Conservation (phyloP, 2,797 vertebrate genomes). For the Epinephelus malabaricus region DNA sequence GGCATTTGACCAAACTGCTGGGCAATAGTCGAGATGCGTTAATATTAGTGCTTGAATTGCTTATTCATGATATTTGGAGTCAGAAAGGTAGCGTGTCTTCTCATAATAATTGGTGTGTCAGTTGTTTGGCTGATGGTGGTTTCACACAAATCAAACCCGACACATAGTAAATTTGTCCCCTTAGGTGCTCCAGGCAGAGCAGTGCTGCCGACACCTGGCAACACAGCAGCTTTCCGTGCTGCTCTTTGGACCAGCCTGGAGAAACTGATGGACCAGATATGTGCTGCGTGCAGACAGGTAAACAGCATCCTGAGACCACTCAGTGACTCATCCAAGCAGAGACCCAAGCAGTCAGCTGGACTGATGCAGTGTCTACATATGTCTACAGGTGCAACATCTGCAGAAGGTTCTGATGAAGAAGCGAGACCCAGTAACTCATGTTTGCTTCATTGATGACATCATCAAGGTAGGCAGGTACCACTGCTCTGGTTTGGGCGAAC, state of each 20-base stretch:
- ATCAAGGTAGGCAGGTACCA: conserved; percentile 88
- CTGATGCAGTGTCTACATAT: neutral
- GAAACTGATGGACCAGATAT: conserved; percentile 98
- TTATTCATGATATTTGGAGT: no score
- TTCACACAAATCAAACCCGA: neutral
- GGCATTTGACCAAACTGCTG: no score
- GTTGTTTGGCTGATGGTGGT: neutral
- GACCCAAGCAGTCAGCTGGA: neutral
- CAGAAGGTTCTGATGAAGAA: conserved; percentile 97
- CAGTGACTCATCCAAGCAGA: neutral
- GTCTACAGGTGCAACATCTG: conserved; percentile 93
- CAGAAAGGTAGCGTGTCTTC: no score
- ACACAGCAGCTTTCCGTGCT: conserved; percentile 96
- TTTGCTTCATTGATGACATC: conserved; percentile 98
- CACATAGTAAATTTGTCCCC: neutral
- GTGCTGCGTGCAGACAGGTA: conserved; percentile 90
- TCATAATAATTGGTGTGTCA: neutral
- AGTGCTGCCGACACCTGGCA: conserved; percentile 94
- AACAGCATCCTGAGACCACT: neutral
- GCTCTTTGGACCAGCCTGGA: conserved; percentile 98
- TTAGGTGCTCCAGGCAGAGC: conserved; percentile 93
- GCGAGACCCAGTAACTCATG: conserved; percentile 95
- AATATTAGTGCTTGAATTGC: no score
- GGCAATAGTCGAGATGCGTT: no score
- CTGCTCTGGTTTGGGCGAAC: neutral